These are phyloP conservation scores for Girardia tigrina DNA, from an alignment of 2,888 invertebrate genomes.

Conservation along the genomic window DNA sequence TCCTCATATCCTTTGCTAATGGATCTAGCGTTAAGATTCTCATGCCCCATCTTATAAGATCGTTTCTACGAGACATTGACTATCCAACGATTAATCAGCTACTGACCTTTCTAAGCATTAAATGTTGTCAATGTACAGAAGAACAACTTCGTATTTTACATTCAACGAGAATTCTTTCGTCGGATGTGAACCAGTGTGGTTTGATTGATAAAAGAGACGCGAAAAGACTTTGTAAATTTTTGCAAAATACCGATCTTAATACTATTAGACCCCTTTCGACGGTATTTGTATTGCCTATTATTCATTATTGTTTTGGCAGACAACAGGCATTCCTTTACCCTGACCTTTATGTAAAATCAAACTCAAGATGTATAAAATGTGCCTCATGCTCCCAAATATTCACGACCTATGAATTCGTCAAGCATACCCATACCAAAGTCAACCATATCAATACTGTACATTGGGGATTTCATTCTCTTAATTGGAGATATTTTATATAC, in stretches of 20 bases:
- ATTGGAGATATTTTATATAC: constrained; percentile 62
- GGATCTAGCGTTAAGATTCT: constrained; percentile 3
- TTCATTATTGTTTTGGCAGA: constrained; percentile 93
- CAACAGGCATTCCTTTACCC: constrained; percentile 74
- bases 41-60: neutral
- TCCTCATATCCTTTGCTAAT: neutral
- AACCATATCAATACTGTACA: constrained; percentile 77
- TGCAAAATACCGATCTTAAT: constrained; percentile 53
- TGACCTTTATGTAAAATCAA: constrained; percentile 62
- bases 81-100: neutral
- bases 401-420: constrained; percentile 75
- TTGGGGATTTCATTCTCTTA: constrained; percentile 92
- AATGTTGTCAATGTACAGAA: constrained; percentile 78
- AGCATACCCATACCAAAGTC: constrained; percentile 58
- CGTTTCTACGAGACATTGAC: neutral
- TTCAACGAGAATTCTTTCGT: neutral
- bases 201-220: constrained; percentile 93
- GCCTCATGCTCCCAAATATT: constrained; percentile 68
- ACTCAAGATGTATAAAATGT: constrained; percentile 74
- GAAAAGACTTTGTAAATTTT: constrained; percentile 76
- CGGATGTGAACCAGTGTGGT: constrained; percentile 67
- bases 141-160: constrained; percentile 74
- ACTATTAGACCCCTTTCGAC: neutral
- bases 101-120: constrained; percentile 61
- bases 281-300: constrained; percentile 57